Evolutionary conservation across 2,888 invertebrate genomes (phyloP).

Genomic region (Steinernema scapterisci): DNA sequence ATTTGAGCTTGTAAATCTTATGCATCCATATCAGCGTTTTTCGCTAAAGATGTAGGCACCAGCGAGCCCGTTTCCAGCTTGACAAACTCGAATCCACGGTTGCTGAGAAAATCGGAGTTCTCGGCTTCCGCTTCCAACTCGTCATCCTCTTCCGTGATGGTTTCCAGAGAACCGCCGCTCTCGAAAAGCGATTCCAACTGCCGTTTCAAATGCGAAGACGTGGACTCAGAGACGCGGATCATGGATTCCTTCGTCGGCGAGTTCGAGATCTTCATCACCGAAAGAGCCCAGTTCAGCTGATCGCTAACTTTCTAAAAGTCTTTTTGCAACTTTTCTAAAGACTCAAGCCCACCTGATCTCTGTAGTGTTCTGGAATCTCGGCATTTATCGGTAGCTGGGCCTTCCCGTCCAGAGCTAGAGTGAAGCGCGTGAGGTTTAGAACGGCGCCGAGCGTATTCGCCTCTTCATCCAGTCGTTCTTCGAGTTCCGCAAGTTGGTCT

Average conservation of each 20-base stretch:
- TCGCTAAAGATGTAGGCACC: neutral
- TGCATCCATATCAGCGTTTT: neutral
- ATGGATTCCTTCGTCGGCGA: neutral
- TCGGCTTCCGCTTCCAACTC: constrained; percentile 24
- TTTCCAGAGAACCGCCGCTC: neutral
- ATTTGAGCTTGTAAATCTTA: neutral
- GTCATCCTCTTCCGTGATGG: constrained; percentile 21
- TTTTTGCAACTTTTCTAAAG: neutral
- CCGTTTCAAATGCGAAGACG: constrained; percentile 7
- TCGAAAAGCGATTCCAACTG: constrained; percentile 1
- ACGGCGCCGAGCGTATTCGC: constrained; percentile 31
- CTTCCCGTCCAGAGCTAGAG: constrained; percentile 9
- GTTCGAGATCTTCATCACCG: constrained; percentile 8
- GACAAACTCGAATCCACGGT: constrained; percentile 21
- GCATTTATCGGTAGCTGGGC: constrained; percentile 1
- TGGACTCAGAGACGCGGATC: neutral
- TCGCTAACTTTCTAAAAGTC: constrained; percentile 13
- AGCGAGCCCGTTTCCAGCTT: constrained; percentile 21
- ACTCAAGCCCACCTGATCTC: neutral
- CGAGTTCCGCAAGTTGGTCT: constrained; percentile 40
- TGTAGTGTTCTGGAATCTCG: neutral
- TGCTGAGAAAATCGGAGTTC: neutral
- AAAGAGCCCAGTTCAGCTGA: constrained; percentile 24
- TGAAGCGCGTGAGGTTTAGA: constrained; percentile 34
- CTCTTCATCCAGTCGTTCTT: constrained; percentile 35